Percentiles rank a stretch among this genome's conserved stretches.
These are phyloP conservation scores for Heliconius ismenius DNA, from an alignment of 2,888 invertebrate species.

Conservation along the genomic window DNA sequence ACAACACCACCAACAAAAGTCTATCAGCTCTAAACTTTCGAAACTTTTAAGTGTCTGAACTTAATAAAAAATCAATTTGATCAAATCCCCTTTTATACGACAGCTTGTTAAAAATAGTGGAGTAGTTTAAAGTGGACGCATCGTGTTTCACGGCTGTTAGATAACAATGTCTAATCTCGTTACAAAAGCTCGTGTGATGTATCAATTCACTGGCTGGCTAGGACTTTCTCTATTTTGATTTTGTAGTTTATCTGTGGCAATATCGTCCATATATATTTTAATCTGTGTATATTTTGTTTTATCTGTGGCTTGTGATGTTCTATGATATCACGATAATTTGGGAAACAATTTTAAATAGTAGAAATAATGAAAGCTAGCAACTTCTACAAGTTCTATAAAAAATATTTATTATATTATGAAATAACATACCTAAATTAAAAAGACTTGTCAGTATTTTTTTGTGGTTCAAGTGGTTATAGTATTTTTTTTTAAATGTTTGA, in stretches of 20 bases:
- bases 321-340: neutral
- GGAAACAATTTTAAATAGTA: neutral
- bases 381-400: no score
- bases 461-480: no score
- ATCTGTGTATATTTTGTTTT: neutral
- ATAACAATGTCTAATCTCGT: constrained; percentile 31
- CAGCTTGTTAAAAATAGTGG: constrained; percentile 23
- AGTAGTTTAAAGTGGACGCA: constrained; percentile 24
- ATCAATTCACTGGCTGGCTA: constrained; percentile 29
- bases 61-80: constrained; percentile 26
- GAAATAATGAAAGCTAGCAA: neutral
- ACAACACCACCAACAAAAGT: constrained; percentile 10
- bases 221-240: constrained; percentile 27
- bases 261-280: neutral
- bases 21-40: constrained; percentile 15
- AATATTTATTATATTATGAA: no score
- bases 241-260: constrained; percentile 10
- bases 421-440: no score
- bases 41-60: constrained; percentile 26
- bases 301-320: neutral
- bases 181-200: constrained; percentile 28
- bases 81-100: constrained; percentile 24
- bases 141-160: constrained; percentile 27
- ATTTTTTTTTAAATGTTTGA: no score
- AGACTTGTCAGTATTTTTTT: no score